phyloP scores from a whole-genome alignment of 2,888 invertebrate species.

The Venustoraphidia nigricollis region DNA sequence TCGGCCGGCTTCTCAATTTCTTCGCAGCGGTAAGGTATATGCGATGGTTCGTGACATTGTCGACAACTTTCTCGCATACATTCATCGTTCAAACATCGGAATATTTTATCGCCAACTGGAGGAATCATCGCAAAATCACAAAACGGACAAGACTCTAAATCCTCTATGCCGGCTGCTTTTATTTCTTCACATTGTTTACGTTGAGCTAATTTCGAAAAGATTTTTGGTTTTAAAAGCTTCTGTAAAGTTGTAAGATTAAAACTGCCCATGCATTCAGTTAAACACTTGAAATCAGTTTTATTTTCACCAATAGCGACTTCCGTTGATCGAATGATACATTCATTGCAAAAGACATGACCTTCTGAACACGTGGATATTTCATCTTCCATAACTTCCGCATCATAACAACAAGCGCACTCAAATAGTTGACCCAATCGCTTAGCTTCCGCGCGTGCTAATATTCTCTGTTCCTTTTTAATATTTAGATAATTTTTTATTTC shows the following conservation, averaged over 20 bases:
- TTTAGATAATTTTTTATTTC: slow-evolving; percentile 18
- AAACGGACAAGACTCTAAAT: slow-evolving; percentile 38
- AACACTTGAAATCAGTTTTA: slow-evolving; percentile 28
- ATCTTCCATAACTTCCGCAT: slow-evolving; percentile 31
- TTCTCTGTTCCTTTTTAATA: slow-evolving; percentile 12
- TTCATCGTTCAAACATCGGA: slow-evolving; percentile 36
- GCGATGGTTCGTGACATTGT: slow-evolving; percentile 32
- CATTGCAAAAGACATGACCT: slow-evolving; percentile 30
- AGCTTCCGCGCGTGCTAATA: slow-evolving; percentile 17
- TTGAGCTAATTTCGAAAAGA: slow-evolving; percentile 31
- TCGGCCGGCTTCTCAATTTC: slow-evolving; percentile 30
- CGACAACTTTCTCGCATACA: slow-evolving; percentile 41
- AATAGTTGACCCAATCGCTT: slow-evolving; percentile 24
- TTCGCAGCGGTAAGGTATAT: slow-evolving; percentile 34
- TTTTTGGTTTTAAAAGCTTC: slow-evolving; percentile 24
- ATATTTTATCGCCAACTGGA: slow-evolving; percentile 26
- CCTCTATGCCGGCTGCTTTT: slow-evolving; percentile 34
- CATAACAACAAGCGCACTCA: slow-evolving; percentile 37
- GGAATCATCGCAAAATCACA: slow-evolving; percentile 39
- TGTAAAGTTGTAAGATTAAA: slow-evolving; percentile 23
- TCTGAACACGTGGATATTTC: slow-evolving; percentile 25
- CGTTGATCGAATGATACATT: slow-evolving; percentile 25
- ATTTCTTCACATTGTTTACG: slow-evolving; percentile 35
- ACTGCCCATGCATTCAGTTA: slow-evolving; percentile 22
- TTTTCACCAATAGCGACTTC: slow-evolving; percentile 27